Evolutionary conservation across 30 jellyfish, hydroid and myxozoan species (phyloP).

Genomic region (Haliclystus octoradiatus): DNA sequence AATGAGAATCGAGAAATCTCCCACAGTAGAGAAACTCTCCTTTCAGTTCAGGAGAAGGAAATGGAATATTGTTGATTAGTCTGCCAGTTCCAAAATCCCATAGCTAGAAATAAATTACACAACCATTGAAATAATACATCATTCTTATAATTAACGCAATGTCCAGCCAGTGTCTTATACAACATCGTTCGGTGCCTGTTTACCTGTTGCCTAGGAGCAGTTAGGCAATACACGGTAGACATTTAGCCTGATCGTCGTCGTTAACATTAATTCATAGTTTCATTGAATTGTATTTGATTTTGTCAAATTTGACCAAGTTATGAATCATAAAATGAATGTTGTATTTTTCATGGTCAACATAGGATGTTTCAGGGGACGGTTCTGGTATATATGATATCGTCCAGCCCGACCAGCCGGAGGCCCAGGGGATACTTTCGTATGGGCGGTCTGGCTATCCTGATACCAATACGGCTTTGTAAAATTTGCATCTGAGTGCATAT

Average conservation of each 20-base stretch:
- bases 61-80: constrained; percentile 34
- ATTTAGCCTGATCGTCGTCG: too few relatives aligned
- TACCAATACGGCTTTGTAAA: too few relatives aligned
- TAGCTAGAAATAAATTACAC: constrained; percentile 23
- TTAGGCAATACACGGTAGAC: too few relatives aligned
- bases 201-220: too few relatives aligned
- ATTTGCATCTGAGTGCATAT: background rate
- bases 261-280: too few relatives aligned
- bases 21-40: constrained; percentile 92
- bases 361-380: background rate
- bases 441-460: too few relatives aligned
- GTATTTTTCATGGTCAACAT: background rate
- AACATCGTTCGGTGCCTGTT: too few relatives aligned
- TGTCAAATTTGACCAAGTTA: too few relatives aligned
- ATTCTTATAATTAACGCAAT: background rate
- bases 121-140: background rate
- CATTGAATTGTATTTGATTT: too few relatives aligned
- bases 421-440: too few relatives aligned
- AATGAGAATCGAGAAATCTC: constrained; percentile 48
- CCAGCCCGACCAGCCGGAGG: too few relatives aligned
- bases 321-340: too few relatives aligned
- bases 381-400: background rate
- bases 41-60: constrained; percentile 45
- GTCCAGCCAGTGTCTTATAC: background rate
- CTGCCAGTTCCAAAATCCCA: constrained; percentile 86